A percentile compares a stretch with the other conserved stretches of the same genome.
Evolutionary conservation across 35 echinoderm and acorn worm genomes (phyloP).

Genomic region (Lytechinus pictus): DNA sequence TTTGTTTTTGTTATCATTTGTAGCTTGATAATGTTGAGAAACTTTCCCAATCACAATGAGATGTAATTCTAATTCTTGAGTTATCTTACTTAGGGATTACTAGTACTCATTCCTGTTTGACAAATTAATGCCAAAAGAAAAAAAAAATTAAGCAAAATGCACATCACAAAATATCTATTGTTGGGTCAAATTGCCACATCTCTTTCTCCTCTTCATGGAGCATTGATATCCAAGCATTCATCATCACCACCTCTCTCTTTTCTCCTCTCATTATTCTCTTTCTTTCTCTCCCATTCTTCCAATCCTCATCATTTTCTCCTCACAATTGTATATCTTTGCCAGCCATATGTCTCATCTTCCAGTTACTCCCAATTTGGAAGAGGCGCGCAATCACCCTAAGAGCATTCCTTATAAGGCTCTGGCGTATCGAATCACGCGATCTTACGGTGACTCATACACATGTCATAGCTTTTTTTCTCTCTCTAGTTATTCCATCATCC

Average conservation of each 20-base stretch:
- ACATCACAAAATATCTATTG: background rate
- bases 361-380: slow-evolving; percentile 43
- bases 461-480: background rate
- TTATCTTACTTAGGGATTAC: background rate
- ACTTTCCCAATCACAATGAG: background rate
- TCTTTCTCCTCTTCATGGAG: background rate
- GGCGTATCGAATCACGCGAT: slow-evolving; percentile 43
- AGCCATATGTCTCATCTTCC: slow-evolving; percentile 21
- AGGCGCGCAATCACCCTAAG: slow-evolving; percentile 29
- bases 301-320: background rate
- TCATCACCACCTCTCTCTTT: background rate
- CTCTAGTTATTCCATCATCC: background rate
- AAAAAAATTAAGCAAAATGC: background rate
- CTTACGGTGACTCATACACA: slow-evolving; percentile 31
- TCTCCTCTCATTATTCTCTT: background rate
- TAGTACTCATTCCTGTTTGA: background rate
- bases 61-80: background rate
- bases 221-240: background rate
- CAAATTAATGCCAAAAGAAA: background rate
- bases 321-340: background rate
- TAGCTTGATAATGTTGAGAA: background rate
- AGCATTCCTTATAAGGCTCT: slow-evolving; percentile 44
- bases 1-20: background rate
- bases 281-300: background rate
- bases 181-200: background rate